phyloP scores from a whole-genome alignment of 2,888 invertebrate genomes.

The Drosophila monieri region DNA sequence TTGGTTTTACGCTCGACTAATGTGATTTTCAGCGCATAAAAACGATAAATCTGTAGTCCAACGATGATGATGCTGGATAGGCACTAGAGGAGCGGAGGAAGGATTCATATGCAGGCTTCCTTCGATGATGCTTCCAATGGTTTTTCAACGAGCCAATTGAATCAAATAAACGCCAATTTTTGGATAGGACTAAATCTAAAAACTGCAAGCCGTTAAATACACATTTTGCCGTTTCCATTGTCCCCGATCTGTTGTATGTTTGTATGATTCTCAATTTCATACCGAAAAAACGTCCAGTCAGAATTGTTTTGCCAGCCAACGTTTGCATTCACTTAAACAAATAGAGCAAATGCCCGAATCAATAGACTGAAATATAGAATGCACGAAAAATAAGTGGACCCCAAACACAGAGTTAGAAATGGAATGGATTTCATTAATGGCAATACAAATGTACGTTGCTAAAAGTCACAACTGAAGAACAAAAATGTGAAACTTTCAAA shows the following conservation, averaged over 20 bases:
- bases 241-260: not conserved
- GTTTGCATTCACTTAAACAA: constrained; percentile 40
- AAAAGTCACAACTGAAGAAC: not conserved
- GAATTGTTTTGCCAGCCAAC: constrained; percentile 34
- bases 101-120: constrained; percentile 57
- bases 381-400: constrained; percentile 14
- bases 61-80: constrained; percentile 23
- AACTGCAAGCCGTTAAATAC: constrained; percentile 65
- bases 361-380: not conserved
- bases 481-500: not conserved
- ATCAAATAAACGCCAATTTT: constrained; percentile 56
- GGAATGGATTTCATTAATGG: constrained; percentile 53
- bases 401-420: constrained; percentile 34
- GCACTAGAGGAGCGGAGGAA: constrained; percentile 2
- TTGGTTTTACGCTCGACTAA: constrained; percentile 75
- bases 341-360: constrained; percentile 24
- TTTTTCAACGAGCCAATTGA: constrained; percentile 73
- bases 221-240: constrained; percentile 44
- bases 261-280: constrained; percentile 9
- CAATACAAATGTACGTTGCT: not conserved
- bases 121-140: constrained; percentile 55
- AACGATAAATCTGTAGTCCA: constrained; percentile 67
- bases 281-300: constrained; percentile 15
- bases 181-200: constrained; percentile 23
- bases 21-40: constrained; percentile 78